Evolutionary conservation across 2,113 vertebrate species (phyloP), one percentile per base, ranked within the genome.

Genomic region (Serinus canaria): DNA sequence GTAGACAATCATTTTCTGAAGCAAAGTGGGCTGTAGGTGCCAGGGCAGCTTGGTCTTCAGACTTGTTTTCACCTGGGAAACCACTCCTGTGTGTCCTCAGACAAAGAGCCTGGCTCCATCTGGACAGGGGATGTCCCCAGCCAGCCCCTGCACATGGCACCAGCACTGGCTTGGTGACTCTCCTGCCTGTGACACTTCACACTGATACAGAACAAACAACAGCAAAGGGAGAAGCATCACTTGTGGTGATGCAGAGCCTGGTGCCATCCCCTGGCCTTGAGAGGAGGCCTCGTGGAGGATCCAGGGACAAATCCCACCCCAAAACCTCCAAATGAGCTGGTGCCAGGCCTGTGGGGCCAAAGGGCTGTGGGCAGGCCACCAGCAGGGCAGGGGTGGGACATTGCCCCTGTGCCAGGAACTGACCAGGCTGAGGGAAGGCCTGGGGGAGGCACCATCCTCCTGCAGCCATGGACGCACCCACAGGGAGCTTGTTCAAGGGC

Each of bases 261-360:
- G 5, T 10, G 14, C 31, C 15, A 7, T 47, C 25, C 10, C n/a
- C 24, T 2, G 5, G 5, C 35, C n/a, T 44, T 28, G 28, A 21
- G 15, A 69, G 11, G 18, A 27, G 37, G 9, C 4, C 27, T 59
- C 0, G 0, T 13, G 24, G 4, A 2, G 25, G 16, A 4, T 15
- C 21, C 67, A 25, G 33, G 19, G 19, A 30, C 22, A 46, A 28
- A 37, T 14, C 28, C 13, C 8, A 4, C 24, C 17, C 49, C 5
- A 17, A 31, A 31, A 30, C 11, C 13, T 44, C 18, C 39, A 28
- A 8, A 9, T 3, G 8, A 13, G 17, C 4, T 31, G 52, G 25
- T 21, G 33, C 7, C 3, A 4, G 21, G 18, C 18, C 10, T 50
- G 27, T 31, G 44, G 27, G 37, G 21, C 11, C 37, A 9, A 25